Conservation (phyloP, 1,140 invertebrate genomes). For the Heliothis subflexa region DNA sequence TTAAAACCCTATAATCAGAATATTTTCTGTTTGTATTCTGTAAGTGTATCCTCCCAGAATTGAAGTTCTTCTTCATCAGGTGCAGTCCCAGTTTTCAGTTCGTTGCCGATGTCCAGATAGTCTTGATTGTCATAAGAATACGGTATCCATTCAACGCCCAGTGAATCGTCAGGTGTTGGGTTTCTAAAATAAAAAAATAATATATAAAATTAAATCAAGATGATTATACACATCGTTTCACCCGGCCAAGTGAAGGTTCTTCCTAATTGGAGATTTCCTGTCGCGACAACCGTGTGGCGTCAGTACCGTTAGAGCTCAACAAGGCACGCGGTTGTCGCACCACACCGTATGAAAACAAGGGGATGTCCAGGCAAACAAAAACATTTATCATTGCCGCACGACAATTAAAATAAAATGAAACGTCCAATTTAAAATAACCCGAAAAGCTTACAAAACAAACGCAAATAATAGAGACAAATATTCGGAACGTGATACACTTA, state of each 20-base stretch:
- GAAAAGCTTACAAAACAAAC: slow-evolving; percentile 1
- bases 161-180: slow-evolving; percentile 59
- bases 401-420: too few species aligned
- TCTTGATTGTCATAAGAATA: slow-evolving; percentile 24
- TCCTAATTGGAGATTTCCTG: too few species aligned
- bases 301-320: too few species aligned
- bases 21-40: neutral
- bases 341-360: too few species aligned
- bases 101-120: slow-evolving; percentile 49
- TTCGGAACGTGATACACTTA: neutral
- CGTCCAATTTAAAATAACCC: neutral
- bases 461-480: neutral
- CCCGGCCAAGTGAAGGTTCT: too few species aligned
- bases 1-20: neutral
- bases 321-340: too few species aligned
- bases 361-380: too few species aligned
- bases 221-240: too few species aligned
- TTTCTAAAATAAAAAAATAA: slow-evolving; percentile 55
- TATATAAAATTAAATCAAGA: too few species aligned
- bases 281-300: too few species aligned
- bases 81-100: neutral
- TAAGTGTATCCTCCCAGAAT: slow-evolving; percentile 41
- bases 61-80: slow-evolving; percentile 44
- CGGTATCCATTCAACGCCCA: slow-evolving; percentile 57
- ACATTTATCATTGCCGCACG: too few species aligned